A percentile compares a stretch with the other conserved stretches of the same genome.
Evolutionary conservation across 2,113 vertebrate species (phyloP).

Genomic region (Heterotis niloticus): DNA sequence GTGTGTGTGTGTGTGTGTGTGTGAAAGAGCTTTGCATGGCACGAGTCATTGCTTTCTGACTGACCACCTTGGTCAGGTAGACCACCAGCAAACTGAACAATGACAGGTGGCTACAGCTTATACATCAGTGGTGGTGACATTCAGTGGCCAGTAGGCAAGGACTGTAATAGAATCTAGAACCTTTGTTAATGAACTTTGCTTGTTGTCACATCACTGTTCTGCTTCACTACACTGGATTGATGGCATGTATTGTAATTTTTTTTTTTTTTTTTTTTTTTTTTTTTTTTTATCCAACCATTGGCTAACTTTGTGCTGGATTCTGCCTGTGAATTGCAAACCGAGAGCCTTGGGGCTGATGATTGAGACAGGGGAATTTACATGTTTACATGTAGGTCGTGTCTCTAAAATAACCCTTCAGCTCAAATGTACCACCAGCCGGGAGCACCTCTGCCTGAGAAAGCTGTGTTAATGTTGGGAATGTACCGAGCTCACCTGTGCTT

Average conservation of each 20-base stretch:
- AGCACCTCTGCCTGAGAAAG: background rate
- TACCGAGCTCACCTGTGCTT: background rate
- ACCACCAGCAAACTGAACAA: background rate
- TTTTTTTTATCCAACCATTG: background rate
- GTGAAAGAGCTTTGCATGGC: background rate
- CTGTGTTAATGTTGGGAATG: background rate
- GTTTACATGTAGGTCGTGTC: background rate
- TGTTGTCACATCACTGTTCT: background rate
- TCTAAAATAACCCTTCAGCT: background rate
- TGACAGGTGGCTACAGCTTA: background rate
- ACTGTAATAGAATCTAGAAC: background rate
- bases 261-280: background rate
- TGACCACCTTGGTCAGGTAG: background rate
- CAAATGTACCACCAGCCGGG: too few species aligned
- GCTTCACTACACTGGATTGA: background rate
- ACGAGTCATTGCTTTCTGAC: background rate
- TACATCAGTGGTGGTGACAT: background rate
- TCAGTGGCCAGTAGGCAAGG: conserved; percentile 1
- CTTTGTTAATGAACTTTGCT: background rate
- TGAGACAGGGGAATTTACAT: too few species aligned
- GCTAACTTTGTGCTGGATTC: background rate
- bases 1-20: background rate
- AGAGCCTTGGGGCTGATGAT: background rate
- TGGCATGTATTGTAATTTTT: conserved; percentile 1
- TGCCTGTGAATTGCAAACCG: background rate